These are phyloP conservation scores for Limnephilus lunatus DNA, from an alignment of 2,888 invertebrate species.

Conservation along the genomic window DNA sequence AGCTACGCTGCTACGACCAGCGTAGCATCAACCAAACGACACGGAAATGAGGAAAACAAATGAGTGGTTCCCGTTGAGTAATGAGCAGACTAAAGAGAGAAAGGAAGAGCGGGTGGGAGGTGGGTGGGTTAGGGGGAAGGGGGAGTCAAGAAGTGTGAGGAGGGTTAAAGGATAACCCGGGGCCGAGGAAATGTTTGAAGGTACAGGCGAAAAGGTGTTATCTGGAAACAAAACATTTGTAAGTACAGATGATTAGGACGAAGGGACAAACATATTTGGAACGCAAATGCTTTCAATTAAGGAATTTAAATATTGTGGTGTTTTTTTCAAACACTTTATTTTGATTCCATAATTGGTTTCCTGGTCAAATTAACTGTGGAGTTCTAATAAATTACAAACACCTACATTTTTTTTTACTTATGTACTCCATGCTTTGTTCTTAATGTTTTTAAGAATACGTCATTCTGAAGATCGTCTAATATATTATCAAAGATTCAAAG, in stretches of 20 bases:
- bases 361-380: not conserved
- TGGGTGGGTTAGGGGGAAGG: not conserved
- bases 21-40: constrained; percentile 62
- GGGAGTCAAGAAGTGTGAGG: constrained; percentile 15
- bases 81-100: constrained; percentile 60
- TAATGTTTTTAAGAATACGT: not conserved
- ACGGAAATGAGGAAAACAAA: constrained; percentile 66
- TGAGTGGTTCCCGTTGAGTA: constrained; percentile 65
- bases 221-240: constrained; percentile 37
- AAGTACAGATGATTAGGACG: constrained; percentile 4
- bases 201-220: constrained; percentile 46
- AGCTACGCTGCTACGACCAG: constrained; percentile 48
- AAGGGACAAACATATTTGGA: constrained; percentile 16
- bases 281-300: not conserved
- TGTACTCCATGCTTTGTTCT: not conserved
- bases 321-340: not conserved
- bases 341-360: not conserved
- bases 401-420: too few species aligned
- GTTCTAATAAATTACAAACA: not conserved
- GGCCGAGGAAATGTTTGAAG: constrained; percentile 14
- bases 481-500: not conserved
- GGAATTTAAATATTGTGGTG: not conserved
- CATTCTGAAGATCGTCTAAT: not conserved
- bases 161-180: not conserved
- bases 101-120: constrained; percentile 32